Base-by-base conservation (phyloP, 2,888 invertebrate species). In the Carcina quercana region DNA sequence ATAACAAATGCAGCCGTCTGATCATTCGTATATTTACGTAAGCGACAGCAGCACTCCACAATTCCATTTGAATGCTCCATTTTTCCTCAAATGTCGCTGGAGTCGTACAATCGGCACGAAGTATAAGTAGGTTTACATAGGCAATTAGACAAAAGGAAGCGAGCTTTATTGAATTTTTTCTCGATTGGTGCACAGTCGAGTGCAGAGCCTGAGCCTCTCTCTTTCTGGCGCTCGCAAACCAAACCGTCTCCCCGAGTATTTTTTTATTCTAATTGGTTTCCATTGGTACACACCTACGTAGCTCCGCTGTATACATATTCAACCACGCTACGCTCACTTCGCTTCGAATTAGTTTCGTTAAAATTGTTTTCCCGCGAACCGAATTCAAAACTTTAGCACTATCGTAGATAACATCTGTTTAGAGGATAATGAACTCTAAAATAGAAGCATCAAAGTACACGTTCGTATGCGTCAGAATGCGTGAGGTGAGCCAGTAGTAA, bases 161-260 rank as follows among this genome's bases (percentile, higher is more conserved):
- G 63, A 63, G 68, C 68, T 70, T 79, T 79, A 79, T 79, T 76
- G 78, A 79, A 79, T 78, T 80, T 78, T 75, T 79, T 75, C 75
- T 69, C 74, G 71, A 79, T 73, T 74, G 70, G 69, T 70, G 72
- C 73, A 72, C 71, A 59, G 79, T 75, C 68, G 72, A 78, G 78
- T 61, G 67, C 72, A 67, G 67, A 72, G 59, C 59, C n/a, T 54
- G 54, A 52, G 59, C 60, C 68, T 47, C 50, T 78, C 80, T 72
- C 75, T 74, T 57, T 78, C 75, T 56, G 54, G 47, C 69, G 55
- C 45, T 50, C 52, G 58, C 54, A 47, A 58, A 59, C 28, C 27
- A 26, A 21, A 27, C 62, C 56, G 60, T 58, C 57, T 59, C 59
- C 45, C 48, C 45, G 51, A 49, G 47, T 65, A 65, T 65, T 69